These are phyloP conservation scores for Stomorhina lunata DNA, from an alignment of 2,888 invertebrate genomes.

Conservation along the genomic window DNA sequence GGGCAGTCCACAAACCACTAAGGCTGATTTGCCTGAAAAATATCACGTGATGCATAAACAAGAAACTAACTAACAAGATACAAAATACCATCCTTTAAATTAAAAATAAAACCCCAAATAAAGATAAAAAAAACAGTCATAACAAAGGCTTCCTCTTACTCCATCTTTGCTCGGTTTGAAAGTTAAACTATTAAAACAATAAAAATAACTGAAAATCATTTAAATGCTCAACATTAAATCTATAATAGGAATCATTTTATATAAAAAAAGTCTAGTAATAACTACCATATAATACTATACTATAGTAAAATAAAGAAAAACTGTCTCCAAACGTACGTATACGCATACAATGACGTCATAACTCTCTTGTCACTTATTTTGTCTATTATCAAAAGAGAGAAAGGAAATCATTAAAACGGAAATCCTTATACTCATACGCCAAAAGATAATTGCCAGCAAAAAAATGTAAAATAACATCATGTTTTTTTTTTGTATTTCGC, in stretches of 20 bases:
- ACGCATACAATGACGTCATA: slow-evolving; percentile 26
- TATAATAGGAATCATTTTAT: too few species aligned
- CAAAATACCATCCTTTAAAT: background rate
- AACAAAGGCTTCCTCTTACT: background rate
- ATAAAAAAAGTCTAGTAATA: background rate
- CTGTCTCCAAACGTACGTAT: background rate
- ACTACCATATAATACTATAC: background rate
- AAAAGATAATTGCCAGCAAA: background rate
- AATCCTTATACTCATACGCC: background rate
- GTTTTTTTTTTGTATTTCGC: too few species aligned
- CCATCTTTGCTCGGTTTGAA: background rate
- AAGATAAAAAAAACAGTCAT: background rate
- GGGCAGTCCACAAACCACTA: background rate
- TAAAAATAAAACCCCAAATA: background rate
- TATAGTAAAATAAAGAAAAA: background rate
- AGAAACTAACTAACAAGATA: background rate
- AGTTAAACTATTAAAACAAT: background rate
- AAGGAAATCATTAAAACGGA: background rate
- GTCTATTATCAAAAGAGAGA: background rate
- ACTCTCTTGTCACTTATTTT: background rate
- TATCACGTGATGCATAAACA: background rate
- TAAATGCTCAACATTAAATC: slow-evolving; percentile 27
- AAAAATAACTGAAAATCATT: background rate
- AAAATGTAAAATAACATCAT: background rate
- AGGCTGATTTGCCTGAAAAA: background rate